These are phyloP conservation scores for Myrmophylax atrothorax DNA, from an alignment of 2,113 vertebrate genomes.

Conservation along the genomic window DNA sequence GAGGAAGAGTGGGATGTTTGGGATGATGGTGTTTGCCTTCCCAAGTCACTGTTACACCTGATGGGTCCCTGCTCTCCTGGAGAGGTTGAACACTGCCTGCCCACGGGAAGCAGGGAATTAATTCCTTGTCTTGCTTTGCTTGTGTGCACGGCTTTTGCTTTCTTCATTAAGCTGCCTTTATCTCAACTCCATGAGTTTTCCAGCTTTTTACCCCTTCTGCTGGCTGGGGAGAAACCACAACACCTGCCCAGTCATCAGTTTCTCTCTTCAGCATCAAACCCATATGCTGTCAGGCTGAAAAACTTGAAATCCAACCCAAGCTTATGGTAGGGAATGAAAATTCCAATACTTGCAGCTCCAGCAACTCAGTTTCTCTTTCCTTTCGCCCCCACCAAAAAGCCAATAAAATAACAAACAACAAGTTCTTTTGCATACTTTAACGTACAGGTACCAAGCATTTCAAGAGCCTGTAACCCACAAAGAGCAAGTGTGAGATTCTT, in stretches of 20 bases:
- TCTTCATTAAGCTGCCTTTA: background rate
- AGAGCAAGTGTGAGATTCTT: conserved; percentile 17
- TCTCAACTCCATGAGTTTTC: background rate
- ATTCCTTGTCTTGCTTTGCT: background rate
- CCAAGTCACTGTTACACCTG: accelerated
- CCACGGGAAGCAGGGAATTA: background rate
- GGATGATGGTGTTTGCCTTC: accelerated
- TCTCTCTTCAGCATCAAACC: background rate
- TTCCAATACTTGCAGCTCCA: background rate
- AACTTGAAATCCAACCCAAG: background rate
- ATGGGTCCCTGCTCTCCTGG: background rate
- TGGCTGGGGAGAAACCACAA: background rate
- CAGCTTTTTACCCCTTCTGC: background rate
- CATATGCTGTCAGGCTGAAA: background rate
- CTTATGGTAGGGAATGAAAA: background rate
- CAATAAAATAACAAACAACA: background rate
- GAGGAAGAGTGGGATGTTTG: background rate
- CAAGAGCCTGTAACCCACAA: background rate
- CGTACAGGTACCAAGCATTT: background rate
- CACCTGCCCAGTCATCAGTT: background rate
- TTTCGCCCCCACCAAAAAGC: background rate
- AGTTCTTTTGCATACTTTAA: background rate
- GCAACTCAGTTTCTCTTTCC: background rate
- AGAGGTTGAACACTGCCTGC: background rate
- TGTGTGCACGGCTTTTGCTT: background rate